phyloP scores from a whole-genome alignment of 35 echinoderm and acorn worm species.

The Eucidaris tribuloides region DNA sequence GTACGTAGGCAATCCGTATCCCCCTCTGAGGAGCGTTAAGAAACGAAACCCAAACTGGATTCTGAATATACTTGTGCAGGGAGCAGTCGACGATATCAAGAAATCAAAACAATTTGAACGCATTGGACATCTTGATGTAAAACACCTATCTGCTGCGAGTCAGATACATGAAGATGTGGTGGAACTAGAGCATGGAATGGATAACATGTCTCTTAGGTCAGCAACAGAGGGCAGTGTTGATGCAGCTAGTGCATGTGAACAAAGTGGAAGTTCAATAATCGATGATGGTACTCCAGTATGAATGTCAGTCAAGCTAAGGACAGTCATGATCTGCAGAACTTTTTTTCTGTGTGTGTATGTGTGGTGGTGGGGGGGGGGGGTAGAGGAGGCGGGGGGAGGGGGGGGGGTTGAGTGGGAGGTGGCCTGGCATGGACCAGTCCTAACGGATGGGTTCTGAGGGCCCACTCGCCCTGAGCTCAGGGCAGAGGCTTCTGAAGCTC shows the following conservation, averaged over 20 bases:
- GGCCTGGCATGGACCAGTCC: too few relatives aligned
- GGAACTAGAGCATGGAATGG: not conserved
- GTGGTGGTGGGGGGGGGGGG: too few relatives aligned
- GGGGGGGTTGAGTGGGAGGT: too few relatives aligned
- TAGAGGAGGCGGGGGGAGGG: too few relatives aligned
- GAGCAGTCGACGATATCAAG: slow-evolving; percentile 65
- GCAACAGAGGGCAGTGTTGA: not conserved
- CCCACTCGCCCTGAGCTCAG: too few relatives aligned
- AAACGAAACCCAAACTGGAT: slow-evolving; percentile 86
- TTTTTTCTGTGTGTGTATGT: too few relatives aligned
- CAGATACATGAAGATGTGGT: not conserved
- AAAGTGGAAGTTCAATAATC: not conserved
- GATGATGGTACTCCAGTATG: slow-evolving; percentile 75
- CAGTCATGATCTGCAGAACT: too few relatives aligned
- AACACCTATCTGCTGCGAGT: not conserved
- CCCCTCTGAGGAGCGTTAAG: slow-evolving; percentile 53
- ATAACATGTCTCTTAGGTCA: not conserved
- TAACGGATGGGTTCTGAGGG: too few relatives aligned
- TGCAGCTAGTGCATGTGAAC: not conserved
- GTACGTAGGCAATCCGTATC: slow-evolving; percentile 79
- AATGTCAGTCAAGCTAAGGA: too few relatives aligned
- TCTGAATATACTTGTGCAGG: slow-evolving; percentile 63
- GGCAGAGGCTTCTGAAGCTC: too few relatives aligned
- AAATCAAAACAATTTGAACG: slow-evolving; percentile 24
- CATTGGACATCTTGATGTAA: not conserved